phyloP scores from a whole-genome alignment of 2,888 invertebrate genomes.

The Chrysina gloriosa region DNA sequence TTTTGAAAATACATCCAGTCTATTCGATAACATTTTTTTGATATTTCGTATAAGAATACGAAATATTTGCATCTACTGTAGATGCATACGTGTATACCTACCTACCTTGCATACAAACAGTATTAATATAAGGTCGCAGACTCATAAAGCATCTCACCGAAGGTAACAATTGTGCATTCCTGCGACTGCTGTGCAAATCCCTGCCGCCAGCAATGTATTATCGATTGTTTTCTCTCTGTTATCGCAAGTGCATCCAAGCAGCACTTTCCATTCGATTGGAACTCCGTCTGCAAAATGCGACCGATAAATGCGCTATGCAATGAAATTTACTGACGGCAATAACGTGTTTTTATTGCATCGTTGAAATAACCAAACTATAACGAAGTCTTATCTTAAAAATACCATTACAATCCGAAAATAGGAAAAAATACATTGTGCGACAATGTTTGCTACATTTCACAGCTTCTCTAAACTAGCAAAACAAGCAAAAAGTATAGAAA shows the following conservation, averaged over 20 bases:
- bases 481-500: no score
- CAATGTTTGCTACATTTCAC: no score
- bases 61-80: no score
- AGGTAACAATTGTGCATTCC: constrained; percentile 8
- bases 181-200: neutral
- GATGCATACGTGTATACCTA: neutral
- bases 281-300: neutral
- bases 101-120: neutral
- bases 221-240: constrained; percentile 13
- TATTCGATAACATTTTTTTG: no score
- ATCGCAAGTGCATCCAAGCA: constrained; percentile 26
- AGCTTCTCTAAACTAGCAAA: no score
- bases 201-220: neutral
- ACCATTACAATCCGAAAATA: no score
- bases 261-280: constrained; percentile 7
- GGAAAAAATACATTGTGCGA: no score
- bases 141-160: constrained; percentile 8
- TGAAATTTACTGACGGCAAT: neutral
- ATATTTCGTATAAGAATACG: no score
- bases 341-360: neutral
- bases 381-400: neutral
- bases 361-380: neutral
- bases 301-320: neutral
- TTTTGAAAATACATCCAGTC: no score
- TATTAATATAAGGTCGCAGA: neutral